Evolutionary conservation across 2,888 invertebrate species (phyloP).

Genomic region (Rhingia campestris): DNA sequence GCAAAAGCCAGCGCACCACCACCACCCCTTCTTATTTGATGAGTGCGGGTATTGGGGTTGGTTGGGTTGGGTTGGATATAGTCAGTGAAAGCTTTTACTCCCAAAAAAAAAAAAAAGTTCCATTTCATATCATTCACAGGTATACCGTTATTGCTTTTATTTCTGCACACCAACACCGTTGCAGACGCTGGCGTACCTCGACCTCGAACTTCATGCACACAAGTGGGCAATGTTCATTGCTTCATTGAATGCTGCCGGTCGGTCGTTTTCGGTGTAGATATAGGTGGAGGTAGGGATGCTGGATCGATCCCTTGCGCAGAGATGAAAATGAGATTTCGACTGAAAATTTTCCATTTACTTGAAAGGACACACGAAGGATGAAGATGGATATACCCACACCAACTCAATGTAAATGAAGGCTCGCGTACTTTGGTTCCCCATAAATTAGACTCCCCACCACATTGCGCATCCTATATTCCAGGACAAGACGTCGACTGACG

Average conservation of each 20-base stretch:
- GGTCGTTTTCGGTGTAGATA: constrained; percentile 3
- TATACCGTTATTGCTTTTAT: constrained; percentile 36
- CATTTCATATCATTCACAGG: constrained; percentile 52
- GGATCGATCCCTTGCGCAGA: constrained; percentile 49
- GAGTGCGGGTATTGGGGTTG: neutral
- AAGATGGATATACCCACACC: neutral
- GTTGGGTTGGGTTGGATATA: neutral
- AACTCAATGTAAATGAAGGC: constrained; percentile 4
- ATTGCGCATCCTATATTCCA: neutral
- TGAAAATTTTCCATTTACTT: constrained; percentile 31
- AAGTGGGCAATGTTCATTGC: constrained; percentile 71
- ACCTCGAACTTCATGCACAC: constrained; percentile 74
- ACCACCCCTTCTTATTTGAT: neutral
- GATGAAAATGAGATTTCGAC: constrained; percentile 53
- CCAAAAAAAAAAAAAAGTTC: constrained; percentile 22
- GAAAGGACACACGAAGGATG: neutral
- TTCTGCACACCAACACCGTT: constrained; percentile 44
- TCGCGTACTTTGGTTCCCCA: constrained; percentile 11
- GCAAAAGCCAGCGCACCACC: neutral
- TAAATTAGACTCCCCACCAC: constrained; percentile 35
- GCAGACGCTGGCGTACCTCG: constrained; percentile 48
- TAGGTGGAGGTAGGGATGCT: neutral
- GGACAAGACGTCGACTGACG: neutral
- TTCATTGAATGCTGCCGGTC: constrained; percentile 60
- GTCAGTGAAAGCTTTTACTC: constrained; percentile 34